Conservation (phyloP, 2,113 vertebrate species). For the Sinosuthora webbiana region DNA sequence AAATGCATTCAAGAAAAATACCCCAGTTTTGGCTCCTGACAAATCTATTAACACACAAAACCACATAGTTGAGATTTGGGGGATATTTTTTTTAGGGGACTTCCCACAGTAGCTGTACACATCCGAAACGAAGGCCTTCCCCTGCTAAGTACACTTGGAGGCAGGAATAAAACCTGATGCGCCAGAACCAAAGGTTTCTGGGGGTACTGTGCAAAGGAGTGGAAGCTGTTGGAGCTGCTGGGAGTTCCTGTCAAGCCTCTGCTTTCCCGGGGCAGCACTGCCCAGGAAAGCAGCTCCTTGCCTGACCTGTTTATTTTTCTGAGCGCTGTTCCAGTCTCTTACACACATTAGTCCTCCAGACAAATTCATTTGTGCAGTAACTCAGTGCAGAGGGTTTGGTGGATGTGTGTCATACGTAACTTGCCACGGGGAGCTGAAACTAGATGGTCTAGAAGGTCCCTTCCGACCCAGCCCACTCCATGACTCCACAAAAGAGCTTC, state of each 20-base stretch:
- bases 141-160: neutral
- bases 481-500: neutral
- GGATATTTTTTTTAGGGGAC: neutral
- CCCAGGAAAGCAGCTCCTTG: neutral
- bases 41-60: neutral
- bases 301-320: neutral
- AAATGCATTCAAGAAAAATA: neutral
- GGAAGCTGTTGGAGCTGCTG: neutral
- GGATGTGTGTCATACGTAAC: rapidly evolving
- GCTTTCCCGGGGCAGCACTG: neutral
- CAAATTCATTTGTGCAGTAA: neutral
- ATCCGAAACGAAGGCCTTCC: rapidly evolving
- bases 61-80: neutral
- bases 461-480: neutral
- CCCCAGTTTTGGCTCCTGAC: neutral
- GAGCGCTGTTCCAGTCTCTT: neutral
- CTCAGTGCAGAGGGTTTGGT: neutral
- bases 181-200: neutral
- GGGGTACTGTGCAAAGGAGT: neutral
- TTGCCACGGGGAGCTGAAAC: neutral
- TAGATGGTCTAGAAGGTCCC: neutral
- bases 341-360: neutral
- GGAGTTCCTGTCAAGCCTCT: neutral
- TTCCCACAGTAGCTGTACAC: neutral
- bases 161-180: neutral